Evolutionary conservation across 2,888 invertebrate species (phyloP).

Genomic region (Hartigia nigra): DNA sequence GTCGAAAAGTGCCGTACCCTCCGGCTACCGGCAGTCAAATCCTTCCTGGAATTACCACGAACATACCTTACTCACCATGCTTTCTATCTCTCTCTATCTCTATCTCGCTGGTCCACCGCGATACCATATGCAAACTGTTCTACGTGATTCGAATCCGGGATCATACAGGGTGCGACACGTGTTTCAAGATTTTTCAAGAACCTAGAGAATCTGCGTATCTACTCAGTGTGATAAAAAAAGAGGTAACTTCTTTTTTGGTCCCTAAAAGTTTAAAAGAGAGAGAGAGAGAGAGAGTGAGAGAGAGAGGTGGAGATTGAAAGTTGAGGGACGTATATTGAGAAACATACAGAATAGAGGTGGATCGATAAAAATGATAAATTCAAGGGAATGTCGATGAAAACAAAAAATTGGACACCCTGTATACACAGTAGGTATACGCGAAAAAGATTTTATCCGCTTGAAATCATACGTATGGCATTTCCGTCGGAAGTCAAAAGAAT

Average conservation of each 20-base stretch:
- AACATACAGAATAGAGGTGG: not conserved
- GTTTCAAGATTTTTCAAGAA: not conserved
- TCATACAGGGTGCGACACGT: not conserved
- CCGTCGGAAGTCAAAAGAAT: not conserved
- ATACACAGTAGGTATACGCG: not conserved
- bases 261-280: not conserved
- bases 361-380: not conserved
- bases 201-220: not conserved
- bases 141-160: conserved; percentile 2
- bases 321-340: not conserved
- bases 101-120: not conserved
- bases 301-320: not conserved
- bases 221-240: not conserved
- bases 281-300: conserved; percentile 5
- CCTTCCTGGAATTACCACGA: not conserved
- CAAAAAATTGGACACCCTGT: not conserved
- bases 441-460: not conserved
- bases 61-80: not conserved
- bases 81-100: not conserved
- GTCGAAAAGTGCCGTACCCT: not conserved
- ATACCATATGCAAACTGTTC: conserved; percentile 1
- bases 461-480: not conserved
- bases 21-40: not conserved
- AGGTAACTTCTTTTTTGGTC: not conserved
- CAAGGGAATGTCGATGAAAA: not conserved